phyloP scores from a whole-genome alignment of 2,888 invertebrate genomes.

The Tanypteryx hageni region DNA sequence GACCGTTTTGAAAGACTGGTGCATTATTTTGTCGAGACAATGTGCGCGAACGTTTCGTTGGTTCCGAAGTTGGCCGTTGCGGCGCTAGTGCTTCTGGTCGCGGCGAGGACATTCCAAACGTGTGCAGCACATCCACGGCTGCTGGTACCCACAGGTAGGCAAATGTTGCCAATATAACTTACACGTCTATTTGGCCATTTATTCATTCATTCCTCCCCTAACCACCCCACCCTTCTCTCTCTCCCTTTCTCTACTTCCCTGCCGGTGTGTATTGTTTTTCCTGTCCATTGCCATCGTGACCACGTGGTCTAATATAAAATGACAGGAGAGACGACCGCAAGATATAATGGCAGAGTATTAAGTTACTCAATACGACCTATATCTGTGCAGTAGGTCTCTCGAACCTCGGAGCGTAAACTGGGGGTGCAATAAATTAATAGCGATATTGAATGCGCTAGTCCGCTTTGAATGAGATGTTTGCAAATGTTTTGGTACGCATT shows the following conservation, averaged over 20 bases:
- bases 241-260: neutral
- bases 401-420: neutral
- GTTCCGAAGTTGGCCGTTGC: slow-evolving; percentile 45
- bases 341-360: neutral
- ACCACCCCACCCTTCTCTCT: neutral
- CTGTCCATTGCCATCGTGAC: neutral
- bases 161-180: neutral
- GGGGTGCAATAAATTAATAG: too few species aligned
- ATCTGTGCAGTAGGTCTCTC: neutral
- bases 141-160: slow-evolving; percentile 27
- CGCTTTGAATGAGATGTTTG: neutral
- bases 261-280: neutral
- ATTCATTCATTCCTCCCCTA: too few species aligned
- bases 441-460: neutral
- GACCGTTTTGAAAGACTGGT: neutral
- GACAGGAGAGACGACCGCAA: neutral
- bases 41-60: slow-evolving; percentile 34
- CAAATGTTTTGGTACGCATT: neutral
- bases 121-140: slow-evolving; percentile 43
- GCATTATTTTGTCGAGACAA: slow-evolving; percentile 7
- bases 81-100: slow-evolving; percentile 39
- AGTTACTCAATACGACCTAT: neutral
- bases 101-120: neutral
- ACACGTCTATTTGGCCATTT: neutral
- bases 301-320: neutral